phyloP scores from a whole-genome alignment of 1,140 invertebrate species.

The Doryteuthis pealeii region DNA sequence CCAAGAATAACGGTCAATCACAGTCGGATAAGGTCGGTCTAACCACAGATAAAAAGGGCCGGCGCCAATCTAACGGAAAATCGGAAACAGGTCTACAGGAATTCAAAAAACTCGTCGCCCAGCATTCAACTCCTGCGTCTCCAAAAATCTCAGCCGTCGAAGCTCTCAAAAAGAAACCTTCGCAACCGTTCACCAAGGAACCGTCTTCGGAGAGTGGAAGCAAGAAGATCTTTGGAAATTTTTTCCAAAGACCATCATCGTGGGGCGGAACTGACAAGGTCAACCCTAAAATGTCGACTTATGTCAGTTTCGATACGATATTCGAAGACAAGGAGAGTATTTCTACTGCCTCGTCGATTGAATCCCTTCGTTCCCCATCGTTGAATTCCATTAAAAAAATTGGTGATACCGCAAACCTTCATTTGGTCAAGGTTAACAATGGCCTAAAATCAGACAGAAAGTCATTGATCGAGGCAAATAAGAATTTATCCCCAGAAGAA shows the following conservation, averaged over 20 bases:
- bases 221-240: background rate
- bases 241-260: conserved; percentile 10
- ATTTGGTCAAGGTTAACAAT: background rate
- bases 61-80: background rate
- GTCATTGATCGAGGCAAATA: background rate
- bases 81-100: background rate
- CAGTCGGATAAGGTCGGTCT: background rate
- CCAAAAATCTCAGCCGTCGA: conserved; percentile 1
- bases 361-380: conserved; percentile 38
- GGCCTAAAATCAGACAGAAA: background rate
- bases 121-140: background rate
- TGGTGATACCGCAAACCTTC: background rate
- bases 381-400: conserved; percentile 29
- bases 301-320: conserved; percentile 53
- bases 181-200: background rate
- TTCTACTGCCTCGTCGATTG: conserved; percentile 14
- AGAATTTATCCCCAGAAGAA: background rate
- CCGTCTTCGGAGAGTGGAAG: background rate
- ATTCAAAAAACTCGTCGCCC: conserved; percentile 10
- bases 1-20: background rate
- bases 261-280: conserved; percentile 2
- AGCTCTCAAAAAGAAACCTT: background rate
- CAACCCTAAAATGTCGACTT: conserved; percentile 36
- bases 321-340: conserved; percentile 51
- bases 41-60: background rate